Conservation (phyloP, 2,888 invertebrate species). For the Pollenia amentaria region DNA sequence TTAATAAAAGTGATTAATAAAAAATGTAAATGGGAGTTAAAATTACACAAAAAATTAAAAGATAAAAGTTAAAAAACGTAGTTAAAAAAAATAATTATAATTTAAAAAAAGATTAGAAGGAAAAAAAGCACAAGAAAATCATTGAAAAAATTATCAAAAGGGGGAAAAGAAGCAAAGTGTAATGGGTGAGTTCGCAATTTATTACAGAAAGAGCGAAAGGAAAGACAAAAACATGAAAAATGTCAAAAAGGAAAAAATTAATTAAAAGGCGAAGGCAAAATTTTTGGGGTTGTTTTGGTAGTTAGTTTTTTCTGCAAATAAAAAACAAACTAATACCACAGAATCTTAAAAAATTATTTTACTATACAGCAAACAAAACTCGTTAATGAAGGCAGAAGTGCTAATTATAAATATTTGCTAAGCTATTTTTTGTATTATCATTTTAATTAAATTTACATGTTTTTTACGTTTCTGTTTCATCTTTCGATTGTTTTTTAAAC, state of each 20-base stretch:
- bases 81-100: conserved; percentile 37
- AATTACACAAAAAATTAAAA: conserved; percentile 38
- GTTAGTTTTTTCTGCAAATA: conserved; percentile 2
- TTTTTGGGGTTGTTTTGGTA: conserved; percentile 58
- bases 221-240: conserved; percentile 57
- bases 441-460: conserved; percentile 61
- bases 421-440: background rate
- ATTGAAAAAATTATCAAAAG: conserved; percentile 73
- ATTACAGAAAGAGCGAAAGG: conserved; percentile 17
- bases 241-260: conserved; percentile 34
- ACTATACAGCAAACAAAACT: background rate
- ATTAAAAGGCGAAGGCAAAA: conserved; percentile 41
- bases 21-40: conserved; percentile 52
- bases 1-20: conserved; percentile 56
- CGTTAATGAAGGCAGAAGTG: conserved; percentile 14
- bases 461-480: background rate
- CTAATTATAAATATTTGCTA: conserved; percentile 45
- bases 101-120: conserved; percentile 78
- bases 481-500: conserved; percentile 52
- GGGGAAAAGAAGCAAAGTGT: conserved; percentile 66
- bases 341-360: conserved; percentile 2
- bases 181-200: conserved; percentile 77
- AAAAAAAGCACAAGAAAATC: conserved; percentile 77
- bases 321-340: background rate
- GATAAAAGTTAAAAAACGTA: conserved; percentile 46